phyloP scores from a whole-genome alignment of 92 coral and sea anemone species.

The Anthopleura xanthogrammica region DNA sequence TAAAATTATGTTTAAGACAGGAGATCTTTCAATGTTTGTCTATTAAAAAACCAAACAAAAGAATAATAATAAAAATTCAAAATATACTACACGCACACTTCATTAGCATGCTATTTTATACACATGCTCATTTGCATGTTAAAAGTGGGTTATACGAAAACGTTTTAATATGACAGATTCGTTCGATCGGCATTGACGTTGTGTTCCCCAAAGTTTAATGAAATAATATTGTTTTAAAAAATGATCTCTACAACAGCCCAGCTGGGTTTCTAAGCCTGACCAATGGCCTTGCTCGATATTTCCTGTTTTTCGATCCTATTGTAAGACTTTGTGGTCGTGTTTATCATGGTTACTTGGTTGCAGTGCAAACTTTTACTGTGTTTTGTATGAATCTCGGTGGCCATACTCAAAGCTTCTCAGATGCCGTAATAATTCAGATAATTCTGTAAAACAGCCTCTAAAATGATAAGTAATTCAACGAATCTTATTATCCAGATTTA shows the following conservation, averaged over 20 bases:
- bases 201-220: neutral
- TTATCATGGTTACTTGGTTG: conserved; percentile 22
- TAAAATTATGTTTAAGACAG: no score
- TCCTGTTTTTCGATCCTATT: neutral
- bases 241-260: neutral
- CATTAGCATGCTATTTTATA: no score
- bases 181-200: neutral
- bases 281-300: neutral
- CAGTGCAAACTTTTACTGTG: neutral
- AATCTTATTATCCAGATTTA: neutral
- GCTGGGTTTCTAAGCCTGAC: neutral
- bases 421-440: neutral
- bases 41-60: neutral
- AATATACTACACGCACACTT: neutral
- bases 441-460: neutral
- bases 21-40: neutral
- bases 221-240: neutral
- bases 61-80: neutral
- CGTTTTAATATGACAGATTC: neutral
- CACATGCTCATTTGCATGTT: no score
- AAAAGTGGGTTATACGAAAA: no score
- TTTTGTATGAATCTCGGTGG: neutral
- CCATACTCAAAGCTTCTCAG: neutral
- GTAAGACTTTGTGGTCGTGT: neutral
- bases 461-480: neutral